A percentile compares a stretch with the other conserved stretches of the same genome.
These are phyloP conservation scores for Selenia dentaria DNA, from an alignment of 2,888 invertebrate genomes.

Conservation along the genomic window DNA sequence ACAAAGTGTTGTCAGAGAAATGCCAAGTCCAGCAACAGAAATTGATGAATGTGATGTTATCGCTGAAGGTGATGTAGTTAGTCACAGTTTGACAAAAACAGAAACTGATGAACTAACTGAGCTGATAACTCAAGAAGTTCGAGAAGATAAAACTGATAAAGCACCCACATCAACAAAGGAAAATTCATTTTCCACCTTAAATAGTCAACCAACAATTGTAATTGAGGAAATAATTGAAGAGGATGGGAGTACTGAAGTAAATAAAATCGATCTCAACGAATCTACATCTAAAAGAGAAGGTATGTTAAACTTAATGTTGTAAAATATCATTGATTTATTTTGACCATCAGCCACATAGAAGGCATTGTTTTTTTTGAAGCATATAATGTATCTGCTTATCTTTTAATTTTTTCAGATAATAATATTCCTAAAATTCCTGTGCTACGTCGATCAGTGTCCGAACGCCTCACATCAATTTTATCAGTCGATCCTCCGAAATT, in stretches of 20 bases:
- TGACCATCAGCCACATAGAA: too few relatives aligned
- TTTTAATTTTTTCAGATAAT: conserved; percentile 78
- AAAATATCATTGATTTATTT: too few relatives aligned
- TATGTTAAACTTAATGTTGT: conserved; percentile 29
- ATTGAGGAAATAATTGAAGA: conserved; percentile 38
- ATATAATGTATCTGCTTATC: too few relatives aligned
- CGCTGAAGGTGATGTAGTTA: conserved; percentile 71
- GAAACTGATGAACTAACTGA: conserved; percentile 45
- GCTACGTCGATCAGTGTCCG: conserved; percentile 78
- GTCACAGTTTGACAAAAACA: conserved; percentile 56
- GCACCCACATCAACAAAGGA: too few relatives aligned
- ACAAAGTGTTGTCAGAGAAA: conserved; percentile 52
- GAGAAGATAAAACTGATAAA: conserved; percentile 36
- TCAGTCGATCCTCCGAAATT: conserved; percentile 85
- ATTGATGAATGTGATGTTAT: conserved; percentile 59
- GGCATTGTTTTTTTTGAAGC: too few relatives aligned
- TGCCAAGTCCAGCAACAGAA: conserved; percentile 45
- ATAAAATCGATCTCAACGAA: conserved; percentile 14
- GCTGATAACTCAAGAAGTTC: conserved; percentile 46
- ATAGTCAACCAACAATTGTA: conserved; percentile 32
- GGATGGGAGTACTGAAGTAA: conserved; percentile 28
- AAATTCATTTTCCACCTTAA: conserved; percentile 2
- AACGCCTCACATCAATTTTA: conserved; percentile 63
- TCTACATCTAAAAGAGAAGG: conserved; percentile 43
- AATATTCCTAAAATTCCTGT: conserved; percentile 69